These are phyloP conservation scores for Coenonympha arcania DNA, from an alignment of 2,888 invertebrate species.

Conservation along the genomic window DNA sequence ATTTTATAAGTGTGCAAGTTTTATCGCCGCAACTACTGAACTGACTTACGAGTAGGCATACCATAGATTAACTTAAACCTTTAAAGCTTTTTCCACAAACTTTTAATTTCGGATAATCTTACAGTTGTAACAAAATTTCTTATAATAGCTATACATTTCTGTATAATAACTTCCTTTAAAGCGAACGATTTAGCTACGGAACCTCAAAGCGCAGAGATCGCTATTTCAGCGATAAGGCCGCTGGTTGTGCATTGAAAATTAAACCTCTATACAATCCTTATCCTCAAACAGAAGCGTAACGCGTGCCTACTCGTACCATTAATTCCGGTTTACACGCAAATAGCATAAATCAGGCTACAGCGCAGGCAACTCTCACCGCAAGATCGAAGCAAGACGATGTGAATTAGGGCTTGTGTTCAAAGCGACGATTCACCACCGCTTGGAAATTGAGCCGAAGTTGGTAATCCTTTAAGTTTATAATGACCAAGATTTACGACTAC, in stretches of 20 bases:
- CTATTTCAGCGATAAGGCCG: too few relatives aligned
- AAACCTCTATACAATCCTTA: conserved; percentile 42
- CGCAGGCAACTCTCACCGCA: conserved; percentile 51
- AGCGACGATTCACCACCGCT: conserved; percentile 38
- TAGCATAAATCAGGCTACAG: conserved; percentile 71
- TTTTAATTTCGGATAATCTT: too few relatives aligned
- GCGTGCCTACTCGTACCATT: conserved; percentile 52
- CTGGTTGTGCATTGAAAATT: not conserved
- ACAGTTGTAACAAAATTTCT: too few relatives aligned
- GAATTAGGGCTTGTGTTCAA: conserved; percentile 26
- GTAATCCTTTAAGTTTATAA: conserved; percentile 17
- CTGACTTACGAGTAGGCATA: too few relatives aligned
- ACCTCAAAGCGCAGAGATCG: too few relatives aligned
- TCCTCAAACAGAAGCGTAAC: conserved; percentile 69
- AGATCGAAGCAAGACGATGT: conserved; percentile 43
- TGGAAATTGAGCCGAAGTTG: conserved; percentile 44
- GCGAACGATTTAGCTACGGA: too few relatives aligned
- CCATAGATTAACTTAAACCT: too few relatives aligned
- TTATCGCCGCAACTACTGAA: too few relatives aligned
- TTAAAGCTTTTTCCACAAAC: too few relatives aligned
- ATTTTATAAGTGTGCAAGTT: too few relatives aligned
- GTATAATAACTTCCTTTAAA: too few relatives aligned
- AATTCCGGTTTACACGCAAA: conserved; percentile 73
- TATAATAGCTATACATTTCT: too few relatives aligned
- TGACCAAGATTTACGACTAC: conserved; percentile 4